Evolutionary conservation across 92 coral and sea anemone genomes (phyloP), one percentile per base, ranked within the genome.

Genomic region (Porites lobata): DNA sequence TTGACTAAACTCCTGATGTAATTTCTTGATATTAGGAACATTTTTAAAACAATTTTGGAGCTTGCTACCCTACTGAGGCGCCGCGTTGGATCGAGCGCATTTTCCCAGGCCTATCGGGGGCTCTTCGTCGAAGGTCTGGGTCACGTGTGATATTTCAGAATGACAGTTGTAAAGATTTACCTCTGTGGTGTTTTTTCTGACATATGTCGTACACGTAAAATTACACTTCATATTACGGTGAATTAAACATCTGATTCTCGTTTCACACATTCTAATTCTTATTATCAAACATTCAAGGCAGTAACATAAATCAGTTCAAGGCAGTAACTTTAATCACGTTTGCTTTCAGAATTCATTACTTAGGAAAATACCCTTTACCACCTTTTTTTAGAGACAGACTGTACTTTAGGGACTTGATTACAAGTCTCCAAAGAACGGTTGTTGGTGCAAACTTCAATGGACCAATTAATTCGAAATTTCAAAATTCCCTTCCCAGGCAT

Each of bases 41-140:
- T 65, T 19, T 19, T n/a, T n/a, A n/a, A n/a, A n/a, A 65, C 70
- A 15, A 38, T 19, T 65, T 65, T 65, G 70, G 70, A 65, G 0
- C 26, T 19, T 65, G 38, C 26, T 65, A 65, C 17, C 70, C 32
- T 18, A 65, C 70, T 12, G 19, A 18, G 70, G 70, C 21, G 70
- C 47, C 47, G 47, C 47, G 6, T 38, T 38, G 6, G 47, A 38
- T 4, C 47, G 47, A 38, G 47, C 0, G 47, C 47, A 2, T 4
- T 38, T 38, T 38, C 47, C 47, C 47, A 38, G 47, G 47, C 4
- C 8, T 65, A 19, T 18, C 70, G 2, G 1, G 19, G 24, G 70
- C 70, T 65, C 70, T 19, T 38, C 38, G 70, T 65, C 19, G 70
- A 65, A 65, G 70, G 70, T 19, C 38, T 65, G 70, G 70, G 70